Evolutionary conservation across 2,113 vertebrate species (phyloP), one percentile per base, ranked within the genome.

Genomic region (Xenus cinereus): DNA sequence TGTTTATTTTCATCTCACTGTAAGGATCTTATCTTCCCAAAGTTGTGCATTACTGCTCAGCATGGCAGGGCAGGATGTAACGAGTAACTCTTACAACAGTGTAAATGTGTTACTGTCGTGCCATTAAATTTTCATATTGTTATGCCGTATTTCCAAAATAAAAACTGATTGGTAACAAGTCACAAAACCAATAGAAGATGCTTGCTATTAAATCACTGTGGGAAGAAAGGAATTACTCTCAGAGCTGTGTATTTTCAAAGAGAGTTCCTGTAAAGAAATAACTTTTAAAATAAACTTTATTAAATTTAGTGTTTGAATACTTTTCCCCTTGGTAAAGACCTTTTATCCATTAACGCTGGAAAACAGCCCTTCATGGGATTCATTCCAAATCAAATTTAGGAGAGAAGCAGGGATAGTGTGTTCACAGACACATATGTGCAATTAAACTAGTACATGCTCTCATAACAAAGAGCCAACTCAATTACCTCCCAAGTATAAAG

Each of bases 371-470:
- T 87, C 0, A 0, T 90, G 73, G 37, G 96, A 96, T 95, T 97
- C 91, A 95, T 96, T 98, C 97, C 97, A 98, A 98, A 97, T 96
- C 93, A 98, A 98, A 97, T 96, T 93, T 90, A 95, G 91, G 72
- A 74, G 66, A 97, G 91, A 94, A 94, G 72, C 87, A 95, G 87
- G 95, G 92, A 90, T 94, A 87, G 79, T 97, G 95, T 73, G 92
- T 93, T 93, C 69, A 69, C 87, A 97, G 96, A 97, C 94, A 95
- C 93, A 89, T 80, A 96, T 90, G 96, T 95, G 93, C 96, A 97
- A 96, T 98, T 97, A 97, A 97, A 92, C 0, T 9, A 87, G 60
- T 91, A 87, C 77, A 96, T 94, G 86, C 14, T 33, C 66, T 95
- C 87, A 74, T 78, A 97, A 96, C 85, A 97, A 97, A 97, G 84